Evolutionary conservation across 2,113 vertebrate genomes (phyloP).

Genomic region (Xyliphius kryptos): DNA sequence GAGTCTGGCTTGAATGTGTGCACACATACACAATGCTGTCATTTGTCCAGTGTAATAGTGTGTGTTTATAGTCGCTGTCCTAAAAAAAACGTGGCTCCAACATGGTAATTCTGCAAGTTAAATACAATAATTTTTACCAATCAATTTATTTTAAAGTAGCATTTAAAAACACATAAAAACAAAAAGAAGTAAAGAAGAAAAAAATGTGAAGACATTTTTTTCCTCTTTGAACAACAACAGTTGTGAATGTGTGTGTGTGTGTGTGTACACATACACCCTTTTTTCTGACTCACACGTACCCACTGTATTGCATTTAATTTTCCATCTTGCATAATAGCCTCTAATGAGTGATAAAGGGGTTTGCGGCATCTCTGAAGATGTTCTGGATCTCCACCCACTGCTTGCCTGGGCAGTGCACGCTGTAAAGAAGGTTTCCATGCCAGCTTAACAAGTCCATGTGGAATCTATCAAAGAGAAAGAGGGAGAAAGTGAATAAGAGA

Average conservation of each 20-base stretch:
- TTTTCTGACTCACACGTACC: not conserved
- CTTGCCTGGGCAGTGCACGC: slow-evolving; percentile 6
- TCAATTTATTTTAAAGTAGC: too few relatives aligned
- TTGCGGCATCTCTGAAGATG: not conserved
- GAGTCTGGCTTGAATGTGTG: not conserved
- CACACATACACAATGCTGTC: too few relatives aligned
- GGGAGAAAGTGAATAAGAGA: slow-evolving; percentile 18
- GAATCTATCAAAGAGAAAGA: slow-evolving; percentile 29
- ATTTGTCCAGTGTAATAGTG: too few relatives aligned
- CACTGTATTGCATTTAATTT: not conserved
- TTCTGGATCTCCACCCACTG: not conserved
- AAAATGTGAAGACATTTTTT: too few relatives aligned
- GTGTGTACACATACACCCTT: not conserved
- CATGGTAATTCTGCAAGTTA: too few relatives aligned
- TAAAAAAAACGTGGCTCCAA: too few relatives aligned
- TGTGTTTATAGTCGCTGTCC: too few relatives aligned
- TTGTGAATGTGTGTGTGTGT: too few relatives aligned
- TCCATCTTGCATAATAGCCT: slow-evolving; percentile 3
- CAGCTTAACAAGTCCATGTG: slow-evolving; percentile 21
- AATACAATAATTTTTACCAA: too few relatives aligned
- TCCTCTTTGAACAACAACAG: too few relatives aligned
- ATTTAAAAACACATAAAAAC: too few relatives aligned
- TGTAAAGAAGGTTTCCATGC: slow-evolving; percentile 25
- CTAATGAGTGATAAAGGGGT: not conserved
- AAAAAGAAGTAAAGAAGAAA: too few relatives aligned